These are phyloP conservation scores for Horisme vitalbata DNA, from an alignment of 2,888 invertebrate genomes.

Conservation along the genomic window DNA sequence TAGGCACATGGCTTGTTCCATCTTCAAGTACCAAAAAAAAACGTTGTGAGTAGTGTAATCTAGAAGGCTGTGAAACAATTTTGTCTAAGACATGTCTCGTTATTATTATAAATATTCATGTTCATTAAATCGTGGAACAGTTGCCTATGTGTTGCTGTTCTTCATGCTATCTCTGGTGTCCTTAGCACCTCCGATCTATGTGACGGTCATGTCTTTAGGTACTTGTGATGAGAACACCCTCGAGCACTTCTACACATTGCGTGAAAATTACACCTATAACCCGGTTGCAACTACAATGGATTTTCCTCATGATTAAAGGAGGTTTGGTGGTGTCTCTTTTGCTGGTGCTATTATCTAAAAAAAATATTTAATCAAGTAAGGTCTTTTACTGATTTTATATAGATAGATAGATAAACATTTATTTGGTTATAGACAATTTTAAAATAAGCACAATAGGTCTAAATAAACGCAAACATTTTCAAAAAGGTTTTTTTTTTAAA, in stretches of 20 bases:
- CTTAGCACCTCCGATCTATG: conserved; percentile 57
- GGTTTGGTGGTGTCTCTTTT: background rate
- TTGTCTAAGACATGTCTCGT: conserved; percentile 6
- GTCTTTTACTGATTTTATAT: too few species aligned
- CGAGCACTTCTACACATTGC: conserved; percentile 46
- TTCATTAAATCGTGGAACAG: conserved; percentile 32
- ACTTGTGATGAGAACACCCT: conserved; percentile 57
- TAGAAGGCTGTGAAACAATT: conserved; percentile 6
- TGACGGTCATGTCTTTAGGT: conserved; percentile 48
- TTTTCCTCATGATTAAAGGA: background rate
- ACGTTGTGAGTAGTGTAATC: background rate
- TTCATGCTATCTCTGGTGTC: conserved; percentile 50
- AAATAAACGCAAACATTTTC: too few species aligned
- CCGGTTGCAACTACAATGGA: background rate
- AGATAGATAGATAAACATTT: too few species aligned
- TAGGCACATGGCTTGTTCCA: too few species aligned
- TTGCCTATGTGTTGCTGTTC: conserved; percentile 48
- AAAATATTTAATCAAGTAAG: too few species aligned
- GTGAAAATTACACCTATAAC: conserved; percentile 3
- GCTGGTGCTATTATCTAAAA: too few species aligned
- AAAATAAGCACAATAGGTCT: too few species aligned
- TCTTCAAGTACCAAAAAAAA: too few species aligned
- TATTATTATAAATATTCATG: conserved; percentile 3
- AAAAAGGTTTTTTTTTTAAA: too few species aligned
- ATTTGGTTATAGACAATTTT: too few species aligned